Percentiles rank a stretch among this genome's conserved stretches.
Evolutionary conservation across 1,140 invertebrate genomes (phyloP).

Genomic region (Apis dorsata): DNA sequence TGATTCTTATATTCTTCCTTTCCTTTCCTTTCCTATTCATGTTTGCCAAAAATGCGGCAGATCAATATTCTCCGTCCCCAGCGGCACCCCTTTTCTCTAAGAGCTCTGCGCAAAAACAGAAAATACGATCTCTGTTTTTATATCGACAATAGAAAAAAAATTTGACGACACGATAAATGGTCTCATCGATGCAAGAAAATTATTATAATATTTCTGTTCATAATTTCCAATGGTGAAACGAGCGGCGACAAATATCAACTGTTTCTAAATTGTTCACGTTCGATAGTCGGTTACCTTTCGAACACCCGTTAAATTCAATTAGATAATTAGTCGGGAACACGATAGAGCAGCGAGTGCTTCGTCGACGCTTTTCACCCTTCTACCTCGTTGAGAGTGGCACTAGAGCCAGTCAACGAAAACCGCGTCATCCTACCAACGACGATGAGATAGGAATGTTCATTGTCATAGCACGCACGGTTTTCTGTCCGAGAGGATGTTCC

Average conservation of each 20-base stretch:
- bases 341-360: conserved; percentile 57
- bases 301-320: conserved; percentile 68
- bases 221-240: conserved; percentile 22
- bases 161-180: not conserved
- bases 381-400: conserved; percentile 39
- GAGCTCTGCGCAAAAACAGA: not conserved
- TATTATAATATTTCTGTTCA: conserved; percentile 16
- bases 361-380: conserved; percentile 56
- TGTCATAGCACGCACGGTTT: conserved; percentile 65
- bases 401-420: conserved; percentile 39
- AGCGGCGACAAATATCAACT: not conserved
- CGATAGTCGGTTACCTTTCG: conserved; percentile 40
- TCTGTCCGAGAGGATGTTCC: conserved; percentile 25
- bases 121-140: too few relatives aligned
- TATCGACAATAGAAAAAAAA: too few relatives aligned
- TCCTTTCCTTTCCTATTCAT: not conserved
- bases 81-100: not conserved
- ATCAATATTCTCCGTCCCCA: conserved; percentile 6
- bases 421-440: conserved; percentile 31
- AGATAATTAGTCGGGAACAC: conserved; percentile 54
- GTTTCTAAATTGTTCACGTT: not conserved
- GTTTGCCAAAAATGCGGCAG: conserved; percentile 18
- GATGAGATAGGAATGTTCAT: conserved; percentile 63
- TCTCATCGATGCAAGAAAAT: conserved; percentile 3
- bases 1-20: not conserved